Conservation (phyloP, 2,113 vertebrate genomes). For the Microtus pennsylvanicus region DNA sequence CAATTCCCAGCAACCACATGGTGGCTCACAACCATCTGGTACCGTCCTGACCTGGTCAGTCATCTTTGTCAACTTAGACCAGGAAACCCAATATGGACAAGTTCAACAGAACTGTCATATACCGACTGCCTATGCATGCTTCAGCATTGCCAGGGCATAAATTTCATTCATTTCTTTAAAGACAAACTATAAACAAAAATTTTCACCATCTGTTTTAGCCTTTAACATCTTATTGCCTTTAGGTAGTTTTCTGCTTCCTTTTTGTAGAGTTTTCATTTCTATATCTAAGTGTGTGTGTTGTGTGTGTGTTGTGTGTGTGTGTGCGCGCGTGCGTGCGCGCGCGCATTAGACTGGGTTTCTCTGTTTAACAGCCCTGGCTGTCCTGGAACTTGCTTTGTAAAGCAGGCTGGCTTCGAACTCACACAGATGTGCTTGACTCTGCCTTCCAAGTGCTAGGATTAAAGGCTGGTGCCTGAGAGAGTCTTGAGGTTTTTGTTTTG, state of each 20-base stretch:
- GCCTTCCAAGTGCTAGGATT: not conserved
- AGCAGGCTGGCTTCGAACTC: not conserved
- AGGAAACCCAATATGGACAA: too few relatives aligned
- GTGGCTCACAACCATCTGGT: too few relatives aligned
- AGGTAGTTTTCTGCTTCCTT: not conserved
- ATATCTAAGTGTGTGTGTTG: too few relatives aligned
- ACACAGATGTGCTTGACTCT: not conserved
- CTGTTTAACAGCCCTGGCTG: not conserved
- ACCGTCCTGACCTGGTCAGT: too few relatives aligned
- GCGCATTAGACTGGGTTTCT: not conserved
- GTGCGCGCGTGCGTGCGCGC: too few relatives aligned
- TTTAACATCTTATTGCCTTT: not conserved
- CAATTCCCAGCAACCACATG: too few relatives aligned
- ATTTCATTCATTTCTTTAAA: not conserved
- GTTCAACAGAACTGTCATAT: too few relatives aligned
- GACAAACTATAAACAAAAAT: not conserved
- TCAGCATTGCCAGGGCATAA: too few relatives aligned
- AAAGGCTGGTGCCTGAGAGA: not conserved
- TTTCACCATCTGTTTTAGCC: not conserved
- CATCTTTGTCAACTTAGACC: too few relatives aligned
- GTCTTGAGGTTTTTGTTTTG: not conserved
- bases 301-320: too few relatives aligned
- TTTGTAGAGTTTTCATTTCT: not conserved
- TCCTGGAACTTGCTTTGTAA: not conserved
- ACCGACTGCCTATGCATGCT: too few relatives aligned